These are phyloP conservation scores for Numida meleagris DNA, from an alignment of 2,113 vertebrate genomes.

Conservation along the genomic window DNA sequence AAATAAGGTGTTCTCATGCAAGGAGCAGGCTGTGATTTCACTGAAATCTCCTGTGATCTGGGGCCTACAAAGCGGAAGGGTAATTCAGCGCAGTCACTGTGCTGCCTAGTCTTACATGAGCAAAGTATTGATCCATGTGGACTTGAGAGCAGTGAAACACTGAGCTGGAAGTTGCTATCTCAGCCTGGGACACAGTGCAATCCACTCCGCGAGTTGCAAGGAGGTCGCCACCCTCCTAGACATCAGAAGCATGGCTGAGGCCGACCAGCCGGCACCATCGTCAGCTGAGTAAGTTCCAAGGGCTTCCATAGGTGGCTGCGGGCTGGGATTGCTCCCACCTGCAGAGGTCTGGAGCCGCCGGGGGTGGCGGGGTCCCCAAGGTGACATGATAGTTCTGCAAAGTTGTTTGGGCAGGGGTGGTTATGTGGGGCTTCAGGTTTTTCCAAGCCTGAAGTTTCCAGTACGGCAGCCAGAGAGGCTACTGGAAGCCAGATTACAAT, in stretches of 20 bases:
- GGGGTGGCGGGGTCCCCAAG: neutral
- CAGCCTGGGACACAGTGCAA: neutral
- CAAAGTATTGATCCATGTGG: neutral
- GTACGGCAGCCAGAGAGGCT: neutral
- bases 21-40: neutral
- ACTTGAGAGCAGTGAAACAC: neutral
- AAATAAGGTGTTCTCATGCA: neutral
- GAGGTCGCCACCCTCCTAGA: neutral
- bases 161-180: neutral
- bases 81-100: neutral
- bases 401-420: neutral
- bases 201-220: neutral
- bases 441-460: neutral
- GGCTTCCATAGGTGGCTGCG: neutral
- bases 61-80: neutral
- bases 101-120: neutral
- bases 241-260: neutral
- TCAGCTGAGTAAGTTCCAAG: slow-evolving; percentile 31
- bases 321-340: rapidly evolving
- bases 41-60: neutral
- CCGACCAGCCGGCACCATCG: neutral
- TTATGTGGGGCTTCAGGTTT: neutral
- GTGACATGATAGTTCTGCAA: neutral
- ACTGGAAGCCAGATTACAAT: neutral
- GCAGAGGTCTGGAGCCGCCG: rapidly evolving